Percentiles rank a stretch among this genome's conserved stretches.
Conservation (phyloP, 2,113 vertebrate genomes). For the Heptranchias perlo region DNA sequence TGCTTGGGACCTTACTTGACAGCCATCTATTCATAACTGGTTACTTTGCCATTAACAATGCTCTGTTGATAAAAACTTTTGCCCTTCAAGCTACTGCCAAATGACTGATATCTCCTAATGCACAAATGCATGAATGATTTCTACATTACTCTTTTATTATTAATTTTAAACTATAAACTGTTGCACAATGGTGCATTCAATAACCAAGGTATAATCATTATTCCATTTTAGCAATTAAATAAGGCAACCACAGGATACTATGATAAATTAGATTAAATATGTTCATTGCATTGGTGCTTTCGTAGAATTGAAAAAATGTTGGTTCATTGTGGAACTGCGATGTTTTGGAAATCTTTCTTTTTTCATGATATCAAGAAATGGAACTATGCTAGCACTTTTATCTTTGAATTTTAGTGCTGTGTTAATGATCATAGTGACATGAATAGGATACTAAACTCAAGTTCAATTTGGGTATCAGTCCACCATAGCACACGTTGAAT, state of each 20-base stretch:
- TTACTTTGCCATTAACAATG: background rate
- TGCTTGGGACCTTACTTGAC: background rate
- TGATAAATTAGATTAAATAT: background rate
- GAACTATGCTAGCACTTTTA: background rate
- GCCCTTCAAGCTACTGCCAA: background rate
- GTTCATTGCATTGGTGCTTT: background rate
- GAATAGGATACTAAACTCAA: background rate
- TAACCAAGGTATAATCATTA: background rate
- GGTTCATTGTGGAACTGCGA: background rate
- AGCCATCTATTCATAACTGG: background rate
- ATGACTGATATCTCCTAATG: background rate
- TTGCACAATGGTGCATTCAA: background rate
- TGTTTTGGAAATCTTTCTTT: background rate
- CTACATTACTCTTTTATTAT: background rate
- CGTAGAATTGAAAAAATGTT: background rate
- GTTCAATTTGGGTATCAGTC: background rate
- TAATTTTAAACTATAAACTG: background rate
- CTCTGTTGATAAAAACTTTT: background rate
- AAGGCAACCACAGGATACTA: background rate
- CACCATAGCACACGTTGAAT: too few species aligned
- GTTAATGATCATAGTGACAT: background rate
- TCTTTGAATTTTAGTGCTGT: background rate
- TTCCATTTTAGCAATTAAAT: background rate
- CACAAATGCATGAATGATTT: background rate
- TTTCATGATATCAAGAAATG: background rate